These are phyloP conservation scores for Poeciliopsis turrubarensis DNA, from an alignment of 2,113 vertebrate species.

Conservation along the genomic window DNA sequence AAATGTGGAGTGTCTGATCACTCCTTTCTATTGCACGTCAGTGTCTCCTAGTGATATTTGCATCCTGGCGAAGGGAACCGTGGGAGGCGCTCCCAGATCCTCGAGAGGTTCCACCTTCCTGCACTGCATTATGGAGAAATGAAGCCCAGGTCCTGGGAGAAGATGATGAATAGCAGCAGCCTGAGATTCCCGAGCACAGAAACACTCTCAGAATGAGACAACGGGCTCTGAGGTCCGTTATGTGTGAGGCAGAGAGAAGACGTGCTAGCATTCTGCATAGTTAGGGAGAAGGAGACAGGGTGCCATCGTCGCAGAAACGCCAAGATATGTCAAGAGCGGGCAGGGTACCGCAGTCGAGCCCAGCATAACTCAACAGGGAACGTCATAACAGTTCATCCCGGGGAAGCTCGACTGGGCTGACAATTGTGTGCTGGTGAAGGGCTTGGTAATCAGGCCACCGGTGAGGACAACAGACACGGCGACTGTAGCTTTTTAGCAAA, in stretches of 20 bases:
- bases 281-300: neutral
- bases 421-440: neutral
- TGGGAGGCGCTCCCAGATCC: neutral
- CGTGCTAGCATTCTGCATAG: neutral
- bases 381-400: neutral
- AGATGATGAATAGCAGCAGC: neutral
- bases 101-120: neutral
- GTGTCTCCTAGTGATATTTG: neutral
- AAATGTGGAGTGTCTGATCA: neutral
- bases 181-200: constrained; percentile 2
- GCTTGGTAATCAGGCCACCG: neutral
- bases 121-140: constrained; percentile 4
- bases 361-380: neutral
- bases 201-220: neutral
- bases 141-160: neutral
- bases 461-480: neutral
- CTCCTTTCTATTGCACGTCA: neutral
- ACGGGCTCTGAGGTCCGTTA: neutral
- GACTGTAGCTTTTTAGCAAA: neutral
- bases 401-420: neutral
- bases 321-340: neutral
- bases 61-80: neutral
- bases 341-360: neutral
- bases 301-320: neutral
- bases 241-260: neutral